phyloP scores from a whole-genome alignment of 1,140 invertebrate genomes.

The Rhagoletis pomonella region DNA sequence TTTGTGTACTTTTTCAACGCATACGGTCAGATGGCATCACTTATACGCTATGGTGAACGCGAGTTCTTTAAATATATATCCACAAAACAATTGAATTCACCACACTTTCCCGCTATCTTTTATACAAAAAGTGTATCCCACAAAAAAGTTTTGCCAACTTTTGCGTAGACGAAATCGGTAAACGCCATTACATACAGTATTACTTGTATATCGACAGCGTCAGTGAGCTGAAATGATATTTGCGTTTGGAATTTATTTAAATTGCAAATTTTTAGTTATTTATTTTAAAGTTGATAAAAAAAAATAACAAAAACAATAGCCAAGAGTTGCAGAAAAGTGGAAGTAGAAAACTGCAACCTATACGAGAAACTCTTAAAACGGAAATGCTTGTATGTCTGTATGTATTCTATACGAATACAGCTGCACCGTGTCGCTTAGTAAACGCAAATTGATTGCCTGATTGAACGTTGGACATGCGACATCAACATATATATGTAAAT shows the following conservation, averaged over 20 bases:
- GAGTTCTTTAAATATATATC: background rate
- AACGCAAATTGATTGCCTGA: slow-evolving; percentile 26
- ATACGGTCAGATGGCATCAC: background rate
- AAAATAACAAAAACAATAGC: background rate
- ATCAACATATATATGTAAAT: background rate
- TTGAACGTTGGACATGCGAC: slow-evolving; percentile 34
- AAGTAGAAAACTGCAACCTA: background rate
- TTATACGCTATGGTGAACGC: background rate
- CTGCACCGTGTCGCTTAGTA: slow-evolving; percentile 25
- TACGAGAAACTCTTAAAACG: background rate
- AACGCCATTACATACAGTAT: background rate
- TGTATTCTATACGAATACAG: background rate
- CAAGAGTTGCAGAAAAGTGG: background rate
- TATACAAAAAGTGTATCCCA: background rate
- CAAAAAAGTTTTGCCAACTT: slow-evolving; percentile 37
- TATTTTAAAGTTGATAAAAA: background rate
- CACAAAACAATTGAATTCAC: slow-evolving; percentile 16
- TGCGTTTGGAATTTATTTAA: slow-evolving; percentile 15
- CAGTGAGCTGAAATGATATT: slow-evolving; percentile 39
- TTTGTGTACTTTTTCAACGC: background rate
- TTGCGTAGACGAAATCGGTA: slow-evolving; percentile 10
- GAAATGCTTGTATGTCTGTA: background rate
- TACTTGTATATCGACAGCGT: background rate
- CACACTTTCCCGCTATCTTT: background rate
- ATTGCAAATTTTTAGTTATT: slow-evolving; percentile 30